Base-by-base conservation (phyloP, 1,140 invertebrate species). In the Ips typographus region DNA sequence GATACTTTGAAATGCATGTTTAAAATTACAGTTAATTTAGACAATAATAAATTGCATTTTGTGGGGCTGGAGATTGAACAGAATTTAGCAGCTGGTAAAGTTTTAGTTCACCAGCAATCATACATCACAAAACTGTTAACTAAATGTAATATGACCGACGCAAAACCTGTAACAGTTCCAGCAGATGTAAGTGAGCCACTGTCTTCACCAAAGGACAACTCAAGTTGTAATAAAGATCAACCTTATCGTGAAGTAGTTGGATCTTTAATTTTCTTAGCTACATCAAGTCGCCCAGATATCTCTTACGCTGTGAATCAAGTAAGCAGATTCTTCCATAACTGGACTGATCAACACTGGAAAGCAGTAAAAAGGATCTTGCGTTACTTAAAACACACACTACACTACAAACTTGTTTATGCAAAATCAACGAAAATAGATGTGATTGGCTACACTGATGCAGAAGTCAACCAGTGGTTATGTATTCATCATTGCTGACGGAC, bases 231-330 rank as follows among this genome's bases (percentile, higher is more conserved):
- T 43, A 56, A 56, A 38, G 43, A 56, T 2, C 38, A 6, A 42
- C 64, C 64, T 41, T 73, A 76, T 68, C 75, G 73, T 36, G 72
- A 82, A 69, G 66, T 71, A 4, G 73, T 82, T 5, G 79, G 80
- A n/a, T 74, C 71, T 56, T 65, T 84, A 4, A 66, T 82, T 66
- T 83, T 81, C 73, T 40, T 80, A 4, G 65, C 80, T 4, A 66
- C 76, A 6, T 68, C 74, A 1, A 78, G 76, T 2, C 56, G 82
- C 43, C 81, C 80, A 49, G 81, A 83, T 71, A 77, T 83, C 40
- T 63, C 77, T 2, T 82, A 71, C 68, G 75, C 78, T 38, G 79
- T 82, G 0, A 73, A 65, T 47, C 60, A 71, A 22, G 64, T 77
- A 8, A 75, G 75, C 40, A 68, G 73, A 55, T 82, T 76, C 71